A percentile compares a stretch with the other conserved stretches of the same genome.
Conservation (phyloP, 1,140 invertebrate genomes). For the Stegodyphus mimosarum region DNA sequence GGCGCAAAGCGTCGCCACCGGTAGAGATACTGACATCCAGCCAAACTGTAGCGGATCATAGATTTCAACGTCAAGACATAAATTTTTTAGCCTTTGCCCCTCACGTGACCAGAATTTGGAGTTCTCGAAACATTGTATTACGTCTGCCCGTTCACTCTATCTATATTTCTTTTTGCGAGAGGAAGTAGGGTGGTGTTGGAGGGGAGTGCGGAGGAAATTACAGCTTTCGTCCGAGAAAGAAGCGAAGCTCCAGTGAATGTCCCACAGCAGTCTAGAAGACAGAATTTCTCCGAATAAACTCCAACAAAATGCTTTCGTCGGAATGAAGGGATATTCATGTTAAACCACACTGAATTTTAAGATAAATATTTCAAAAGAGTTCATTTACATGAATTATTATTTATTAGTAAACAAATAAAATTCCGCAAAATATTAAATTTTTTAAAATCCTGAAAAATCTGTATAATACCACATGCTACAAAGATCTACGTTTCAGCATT, state of each 20-base stretch:
- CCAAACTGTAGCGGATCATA: constrained; percentile 52
- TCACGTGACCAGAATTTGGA: constrained; percentile 55
- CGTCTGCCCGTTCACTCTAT: neutral
- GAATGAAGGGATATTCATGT: too few species aligned
- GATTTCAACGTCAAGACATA: constrained; percentile 56
- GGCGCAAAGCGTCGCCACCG: too few species aligned
- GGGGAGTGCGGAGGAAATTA: neutral
- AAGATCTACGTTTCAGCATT: too few species aligned
- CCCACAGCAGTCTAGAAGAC: neutral
- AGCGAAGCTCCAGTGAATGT: too few species aligned
- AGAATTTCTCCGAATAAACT: neutral
- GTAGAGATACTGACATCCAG: neutral
- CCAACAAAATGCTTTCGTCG: too few species aligned
- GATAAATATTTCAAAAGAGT: too few species aligned
- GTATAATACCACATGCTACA: too few species aligned
- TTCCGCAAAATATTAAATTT: too few species aligned
- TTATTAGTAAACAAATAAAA: too few species aligned
- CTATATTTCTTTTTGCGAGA: constrained; percentile 13
- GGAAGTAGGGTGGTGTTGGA: neutral
- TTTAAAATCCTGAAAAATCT: too few species aligned
- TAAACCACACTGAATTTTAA: too few species aligned
- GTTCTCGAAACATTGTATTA: constrained; percentile 48
- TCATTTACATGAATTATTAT: too few species aligned
- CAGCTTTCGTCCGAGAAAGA: neutral
- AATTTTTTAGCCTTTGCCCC: constrained; percentile 58